Conservation (phyloP, 2,113 vertebrate genomes). For the Dolichallabes microphthalmus region DNA sequence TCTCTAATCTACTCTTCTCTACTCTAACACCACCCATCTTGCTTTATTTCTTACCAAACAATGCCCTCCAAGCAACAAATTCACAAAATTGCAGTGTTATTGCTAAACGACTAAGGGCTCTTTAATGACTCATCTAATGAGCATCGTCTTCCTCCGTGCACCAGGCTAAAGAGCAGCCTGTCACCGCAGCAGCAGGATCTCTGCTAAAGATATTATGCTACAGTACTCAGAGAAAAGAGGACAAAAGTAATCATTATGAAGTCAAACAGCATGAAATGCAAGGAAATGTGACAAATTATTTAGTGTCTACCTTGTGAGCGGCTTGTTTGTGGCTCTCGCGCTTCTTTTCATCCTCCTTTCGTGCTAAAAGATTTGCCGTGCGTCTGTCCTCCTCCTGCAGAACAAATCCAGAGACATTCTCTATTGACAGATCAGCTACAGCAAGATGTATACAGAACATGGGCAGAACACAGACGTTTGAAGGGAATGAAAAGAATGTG, state of each 20-base stretch:
- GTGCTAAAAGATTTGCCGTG: conserved; percentile 85
- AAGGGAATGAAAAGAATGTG: not conserved
- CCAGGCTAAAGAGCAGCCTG: not conserved
- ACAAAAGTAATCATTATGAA: not conserved
- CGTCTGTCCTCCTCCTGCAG: conserved; percentile 97
- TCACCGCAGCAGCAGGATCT: not conserved
- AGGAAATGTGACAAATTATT: conserved; percentile 26
- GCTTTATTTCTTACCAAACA: not conserved
- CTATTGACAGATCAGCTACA: not conserved
- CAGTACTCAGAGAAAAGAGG: not conserved
- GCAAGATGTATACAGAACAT: not conserved
- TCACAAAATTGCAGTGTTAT: not conserved
- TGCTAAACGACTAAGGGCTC: not conserved
- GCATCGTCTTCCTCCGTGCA: not conserved
- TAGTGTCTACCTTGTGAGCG: conserved; percentile 84
- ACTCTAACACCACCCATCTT: not conserved
- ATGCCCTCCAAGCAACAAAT: too few relatives aligned
- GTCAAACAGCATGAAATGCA: not conserved
- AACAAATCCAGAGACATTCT: conserved; percentile 54
- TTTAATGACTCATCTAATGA: conserved; percentile 25
- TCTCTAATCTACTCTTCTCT: too few relatives aligned
- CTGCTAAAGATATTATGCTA: not conserved
- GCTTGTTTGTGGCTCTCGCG: conserved; percentile 90
- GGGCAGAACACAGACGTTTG: not conserved
- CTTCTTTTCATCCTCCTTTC: conserved; percentile 96